A percentile compares a stretch with the other conserved stretches of the same genome.
These are phyloP conservation scores for Habroteleia sp. DNA, from an alignment of 2,888 invertebrate species.

Conservation along the genomic window DNA sequence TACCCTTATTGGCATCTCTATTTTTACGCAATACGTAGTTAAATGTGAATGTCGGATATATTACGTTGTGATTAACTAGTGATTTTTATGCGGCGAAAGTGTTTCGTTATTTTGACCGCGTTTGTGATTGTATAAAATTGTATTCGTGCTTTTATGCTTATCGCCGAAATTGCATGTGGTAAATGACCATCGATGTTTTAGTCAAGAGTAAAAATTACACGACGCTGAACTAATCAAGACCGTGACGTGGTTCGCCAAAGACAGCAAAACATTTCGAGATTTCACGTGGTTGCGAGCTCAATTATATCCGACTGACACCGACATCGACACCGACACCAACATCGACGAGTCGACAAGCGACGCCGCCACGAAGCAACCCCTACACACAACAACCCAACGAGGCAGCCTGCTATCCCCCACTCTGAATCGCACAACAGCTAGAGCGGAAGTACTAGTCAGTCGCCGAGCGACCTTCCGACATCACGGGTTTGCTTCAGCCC, in stretches of 20 bases:
- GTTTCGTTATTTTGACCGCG: no score
- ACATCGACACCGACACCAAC: conserved; percentile 63
- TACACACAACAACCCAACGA: conserved; percentile 81
- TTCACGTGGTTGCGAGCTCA: conserved; percentile 69
- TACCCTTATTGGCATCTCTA: no score
- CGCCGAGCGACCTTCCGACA: conserved; percentile 81
- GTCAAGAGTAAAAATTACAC: not conserved
- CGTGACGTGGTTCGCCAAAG: conserved; percentile 65
- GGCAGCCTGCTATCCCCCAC: conserved; percentile 79
- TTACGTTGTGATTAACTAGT: no score
- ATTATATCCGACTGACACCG: conserved; percentile 64
- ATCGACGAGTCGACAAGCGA: conserved; percentile 70
- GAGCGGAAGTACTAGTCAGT: conserved; percentile 81
- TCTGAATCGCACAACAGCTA: conserved; percentile 81
- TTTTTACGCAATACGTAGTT: no score
- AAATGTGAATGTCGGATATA: no score
- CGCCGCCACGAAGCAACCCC: conserved; percentile 76
- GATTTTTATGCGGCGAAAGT: no score
- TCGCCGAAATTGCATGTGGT: conserved; percentile 41
- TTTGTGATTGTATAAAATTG: no score
- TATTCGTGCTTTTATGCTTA: no score
- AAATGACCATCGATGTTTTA: conserved; percentile 6
- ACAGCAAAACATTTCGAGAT: conserved; percentile 66
- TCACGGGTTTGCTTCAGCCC: conserved; percentile 79
- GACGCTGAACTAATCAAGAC: conserved; percentile 16